Conservation (phyloP, 2,888 invertebrate species). For the Tinea semifulvella region DNA sequence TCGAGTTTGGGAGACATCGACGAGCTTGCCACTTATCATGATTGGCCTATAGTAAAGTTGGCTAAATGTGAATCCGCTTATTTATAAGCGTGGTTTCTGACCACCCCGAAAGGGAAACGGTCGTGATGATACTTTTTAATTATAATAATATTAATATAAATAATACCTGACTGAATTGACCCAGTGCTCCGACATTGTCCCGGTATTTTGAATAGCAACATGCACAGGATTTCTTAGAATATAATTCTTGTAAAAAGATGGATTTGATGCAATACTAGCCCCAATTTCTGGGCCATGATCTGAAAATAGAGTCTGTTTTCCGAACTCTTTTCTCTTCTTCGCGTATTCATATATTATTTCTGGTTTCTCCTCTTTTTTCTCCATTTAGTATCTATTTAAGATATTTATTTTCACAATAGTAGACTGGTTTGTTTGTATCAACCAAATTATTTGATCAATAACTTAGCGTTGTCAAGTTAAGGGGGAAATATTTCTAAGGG, state of each 20-base stretch:
- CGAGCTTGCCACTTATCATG: too few relatives aligned
- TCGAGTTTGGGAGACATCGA: too few relatives aligned
- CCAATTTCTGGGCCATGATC: slow-evolving; percentile 72
- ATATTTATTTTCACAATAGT: background rate
- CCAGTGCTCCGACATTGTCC: slow-evolving; percentile 69
- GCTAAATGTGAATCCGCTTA: too few relatives aligned
- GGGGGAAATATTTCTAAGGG: background rate
- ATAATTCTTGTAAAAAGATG: slow-evolving; percentile 59
- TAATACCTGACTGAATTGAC: slow-evolving; percentile 66
- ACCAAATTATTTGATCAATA: background rate
- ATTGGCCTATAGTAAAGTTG: too few relatives aligned
- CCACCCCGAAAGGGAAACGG: too few relatives aligned
- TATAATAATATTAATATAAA: too few relatives aligned
- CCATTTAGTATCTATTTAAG: slow-evolving; percentile 5
- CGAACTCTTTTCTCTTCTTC: slow-evolving; percentile 76
- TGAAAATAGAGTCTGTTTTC: slow-evolving; percentile 74
- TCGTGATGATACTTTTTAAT: too few relatives aligned
- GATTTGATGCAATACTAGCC: slow-evolving; percentile 71
- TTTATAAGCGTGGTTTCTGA: too few relatives aligned
- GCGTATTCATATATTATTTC: slow-evolving; percentile 66
- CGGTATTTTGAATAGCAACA: slow-evolving; percentile 69
- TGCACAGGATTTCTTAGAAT: slow-evolving; percentile 71
- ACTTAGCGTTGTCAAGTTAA: background rate
- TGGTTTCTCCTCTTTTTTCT: slow-evolving; percentile 41
- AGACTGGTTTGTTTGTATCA: too few relatives aligned